Conservation (phyloP, 2,797 vertebrate species). For the Micromesistius poutassou region DNA sequence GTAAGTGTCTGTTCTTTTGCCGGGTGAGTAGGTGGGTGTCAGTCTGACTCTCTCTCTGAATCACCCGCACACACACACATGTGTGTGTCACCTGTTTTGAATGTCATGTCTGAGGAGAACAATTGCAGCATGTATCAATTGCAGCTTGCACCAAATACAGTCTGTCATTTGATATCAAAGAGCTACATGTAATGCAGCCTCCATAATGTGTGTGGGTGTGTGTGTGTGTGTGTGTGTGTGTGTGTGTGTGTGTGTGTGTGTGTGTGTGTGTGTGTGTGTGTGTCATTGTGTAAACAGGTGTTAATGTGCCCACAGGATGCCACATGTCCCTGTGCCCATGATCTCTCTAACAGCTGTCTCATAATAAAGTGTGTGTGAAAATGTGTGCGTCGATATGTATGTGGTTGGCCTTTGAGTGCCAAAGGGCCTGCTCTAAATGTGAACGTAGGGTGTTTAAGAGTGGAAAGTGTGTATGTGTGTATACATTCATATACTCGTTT, state of each 20-base stretch:
- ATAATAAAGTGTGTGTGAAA: conserved; percentile 36
- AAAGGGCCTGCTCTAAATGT: neutral
- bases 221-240: conserved; percentile 22
- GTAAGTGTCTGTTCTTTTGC: no score
- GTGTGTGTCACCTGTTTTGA: no score
- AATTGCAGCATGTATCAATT: no score
- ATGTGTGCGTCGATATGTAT: conserved; percentile 19
- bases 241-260: conserved; percentile 28
- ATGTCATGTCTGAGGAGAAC: no score
- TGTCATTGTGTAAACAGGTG: conserved; percentile 68
- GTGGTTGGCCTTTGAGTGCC: neutral
- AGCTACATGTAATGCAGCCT: no score
- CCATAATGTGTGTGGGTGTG: no score
- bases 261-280: conserved; percentile 15
- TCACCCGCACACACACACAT: neutral
- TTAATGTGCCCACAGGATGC: conserved; percentile 66
- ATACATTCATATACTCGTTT: conserved; percentile 10
- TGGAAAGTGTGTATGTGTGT: conserved; percentile 4
- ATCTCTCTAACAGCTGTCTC: conserved; percentile 65
- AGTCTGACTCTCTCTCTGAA: neutral
- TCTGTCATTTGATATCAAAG: no score
- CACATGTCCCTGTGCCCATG: conserved; percentile 66
- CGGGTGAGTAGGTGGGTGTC: neutral
- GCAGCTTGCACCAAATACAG: no score
- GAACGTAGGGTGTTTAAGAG: neutral